Base-by-base conservation (phyloP, 2,797 vertebrate species). In the Triplophysa yarkandensis region DNA sequence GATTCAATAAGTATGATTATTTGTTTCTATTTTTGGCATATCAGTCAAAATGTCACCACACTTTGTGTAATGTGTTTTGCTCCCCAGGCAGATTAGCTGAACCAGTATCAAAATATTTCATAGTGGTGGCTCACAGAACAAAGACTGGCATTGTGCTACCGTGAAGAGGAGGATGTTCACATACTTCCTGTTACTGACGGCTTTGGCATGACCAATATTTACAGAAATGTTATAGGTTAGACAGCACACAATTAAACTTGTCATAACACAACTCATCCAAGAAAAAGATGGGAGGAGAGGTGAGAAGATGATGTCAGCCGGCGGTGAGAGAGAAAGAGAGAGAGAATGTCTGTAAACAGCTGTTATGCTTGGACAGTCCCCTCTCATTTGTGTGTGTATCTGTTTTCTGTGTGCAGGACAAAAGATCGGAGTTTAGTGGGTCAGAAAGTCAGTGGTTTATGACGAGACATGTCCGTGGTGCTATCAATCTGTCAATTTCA, bases 191-290 rank as follows among this genome's bases (percentile, higher is more conserved):
- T 86, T 86, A 88, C 88, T 87, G 89, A 88, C 84, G 83, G 84
- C 89, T 84, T 87, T 90, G 91, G 90, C 91, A 88, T 82, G 88
- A 87, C 85, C 90, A 85, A 90, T 92, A 93, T 93, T 92, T 92
- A 90, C 88, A 89, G 87, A 92, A 91, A 90, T 91, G 87, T 90
- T 90, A 90, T 86, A 85, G 85, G 85, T 87, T 92, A 60, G 91
- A 93, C 92, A 93, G 88, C 91, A 87, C 88, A 85, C 90, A 92
- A 93, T 93, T 93, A 91, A 89, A 92, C 91, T 81, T 93, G 91
- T 92, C 92, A 93, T 92, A 92, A 93, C 91, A 92, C 86, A 87
- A 85, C 86, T 86, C 87, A 90, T 91, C 78, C 88, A 84, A 85
- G 85, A 86, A 82, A 81, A 77, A 73, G 74, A 82, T 62, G 70